Evolutionary conservation across 2,113 vertebrate genomes (phyloP).

Genomic region (Ranitomeya variabilis): DNA sequence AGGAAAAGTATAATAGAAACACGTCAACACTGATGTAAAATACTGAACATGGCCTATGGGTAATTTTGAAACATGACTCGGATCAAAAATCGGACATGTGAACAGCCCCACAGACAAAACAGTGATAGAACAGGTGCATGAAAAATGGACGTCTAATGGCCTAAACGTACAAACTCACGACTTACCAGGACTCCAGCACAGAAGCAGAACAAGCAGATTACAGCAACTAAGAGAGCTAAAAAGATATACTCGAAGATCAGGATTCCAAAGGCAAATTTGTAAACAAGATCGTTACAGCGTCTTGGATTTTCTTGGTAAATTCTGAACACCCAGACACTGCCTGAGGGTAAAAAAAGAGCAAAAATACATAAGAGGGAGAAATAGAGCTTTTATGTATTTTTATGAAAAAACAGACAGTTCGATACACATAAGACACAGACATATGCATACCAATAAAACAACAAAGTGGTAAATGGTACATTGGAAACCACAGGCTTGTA

Average conservation of each 20-base stretch:
- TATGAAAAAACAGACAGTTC: not conserved
- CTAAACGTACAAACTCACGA: not conserved
- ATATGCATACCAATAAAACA: no score
- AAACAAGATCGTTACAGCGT: conserved; percentile 41
- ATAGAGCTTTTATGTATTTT: not conserved
- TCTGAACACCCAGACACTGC: conserved; percentile 53
- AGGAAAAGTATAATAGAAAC: no score
- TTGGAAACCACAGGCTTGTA: no score
- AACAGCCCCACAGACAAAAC: no score
- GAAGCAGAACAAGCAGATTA: conserved; percentile 17
- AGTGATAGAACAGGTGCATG: no score
- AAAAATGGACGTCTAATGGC: no score
- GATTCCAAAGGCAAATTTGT: conserved; percentile 53
- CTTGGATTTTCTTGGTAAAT: conserved; percentile 50
- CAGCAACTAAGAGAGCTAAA: conserved; percentile 9
- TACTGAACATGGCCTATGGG: no score
- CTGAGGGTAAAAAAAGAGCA: not conserved
- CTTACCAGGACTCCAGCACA: conserved; percentile 35
- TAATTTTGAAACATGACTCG: no score
- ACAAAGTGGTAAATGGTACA: no score
- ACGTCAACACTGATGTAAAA: no score
- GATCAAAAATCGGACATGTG: no score
- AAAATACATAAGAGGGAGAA: not conserved
- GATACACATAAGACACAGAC: not conserved
- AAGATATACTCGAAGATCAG: conserved; percentile 55